Evolutionary conservation across 2,797 vertebrate genomes (phyloP), one percentile per base, ranked within the genome.

Genomic region (Thaleichthys pacificus): DNA sequence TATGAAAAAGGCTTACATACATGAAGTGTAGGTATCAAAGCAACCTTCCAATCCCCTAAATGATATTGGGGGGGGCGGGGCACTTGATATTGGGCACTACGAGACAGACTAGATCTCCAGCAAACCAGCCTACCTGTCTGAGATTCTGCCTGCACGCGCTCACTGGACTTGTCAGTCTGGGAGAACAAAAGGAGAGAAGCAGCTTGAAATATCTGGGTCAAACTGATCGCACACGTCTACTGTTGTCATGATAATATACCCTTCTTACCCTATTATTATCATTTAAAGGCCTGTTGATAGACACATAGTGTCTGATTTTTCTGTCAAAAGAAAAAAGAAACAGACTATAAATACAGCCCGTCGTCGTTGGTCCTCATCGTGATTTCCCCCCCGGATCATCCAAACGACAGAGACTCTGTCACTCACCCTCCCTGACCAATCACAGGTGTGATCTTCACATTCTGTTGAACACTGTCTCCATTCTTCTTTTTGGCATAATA

Each of bases 281-380:
- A 87, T 92, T 96, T 94, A 94, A 97, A 90, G 95, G 93, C 92
- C 94, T 94, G 93, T 96, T 97, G 94, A 98, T 95, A 86, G 96
- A 99, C 96, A 99, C 97, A 96, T 97, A 99, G 96, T 99, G 97
- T 95, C 97, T 97, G 93, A 98, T 96, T 95, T 96, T 98, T 92
- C 97, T 99, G 94, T 73, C 91, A 66, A 19, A 4, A 35, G 68
- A 72, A 51, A 51, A 63, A 2, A 12, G 8, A 58, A 61, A 11
- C 1, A 70, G 49, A 21, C 5, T 51, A 63, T 49, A 66, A 32
- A 64, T 24, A 60, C 60, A 49, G 51, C 19, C 51, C 9, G 0
- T n/a, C 1, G 51, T 2, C 4, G 15, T 3, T 17, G 51, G 51
- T 6, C 19, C 15, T n/a, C 6, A n/a, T 17, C 0, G 51, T 56